Evolutionary conservation across 2,113 vertebrate species (phyloP).

Genomic region (Tautogolabrus adspersus): DNA sequence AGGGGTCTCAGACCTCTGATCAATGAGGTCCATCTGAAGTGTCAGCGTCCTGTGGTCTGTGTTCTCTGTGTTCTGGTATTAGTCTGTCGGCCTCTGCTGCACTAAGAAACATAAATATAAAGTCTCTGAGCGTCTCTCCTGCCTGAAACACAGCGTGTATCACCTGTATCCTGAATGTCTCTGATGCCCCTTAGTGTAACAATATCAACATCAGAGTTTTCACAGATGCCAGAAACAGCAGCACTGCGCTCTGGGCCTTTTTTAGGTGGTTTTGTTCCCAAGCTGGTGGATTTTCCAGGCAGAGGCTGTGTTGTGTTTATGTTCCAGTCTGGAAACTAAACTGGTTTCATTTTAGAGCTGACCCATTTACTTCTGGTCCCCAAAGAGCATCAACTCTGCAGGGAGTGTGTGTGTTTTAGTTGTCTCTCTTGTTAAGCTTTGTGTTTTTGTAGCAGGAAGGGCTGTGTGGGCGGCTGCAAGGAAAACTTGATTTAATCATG

Average conservation of each 20-base stretch:
- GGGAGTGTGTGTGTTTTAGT: neutral
- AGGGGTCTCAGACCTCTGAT: neutral
- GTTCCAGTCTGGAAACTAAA: conserved; percentile 24
- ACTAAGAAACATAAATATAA: conserved; percentile 19
- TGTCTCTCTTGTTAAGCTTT: neutral
- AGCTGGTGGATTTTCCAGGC: conserved; percentile 3
- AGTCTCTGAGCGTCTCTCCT: neutral
- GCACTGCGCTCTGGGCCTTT: neutral
- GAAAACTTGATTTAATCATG: neutral
- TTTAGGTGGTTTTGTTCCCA: conserved; percentile 2
- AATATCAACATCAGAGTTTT: conserved; percentile 13
- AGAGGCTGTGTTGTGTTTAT: conserved; percentile 8
- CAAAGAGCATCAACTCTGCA: conserved; percentile 3
- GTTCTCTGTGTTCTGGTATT: conserved; percentile 14
- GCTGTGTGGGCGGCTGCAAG: conserved; percentile 8
- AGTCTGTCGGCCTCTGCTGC: neutral
- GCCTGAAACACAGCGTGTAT: neutral
- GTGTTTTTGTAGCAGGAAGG: neutral
- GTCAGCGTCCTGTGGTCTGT: neutral
- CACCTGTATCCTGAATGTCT: neutral
- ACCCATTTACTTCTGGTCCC: neutral
- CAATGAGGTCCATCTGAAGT: conserved; percentile 18
- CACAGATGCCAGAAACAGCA: neutral
- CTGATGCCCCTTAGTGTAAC: neutral
- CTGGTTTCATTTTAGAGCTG: conserved; percentile 25